These are phyloP conservation scores for Rotaria sp. DNA, from an alignment of 2,888 invertebrate species.

Conservation along the genomic window DNA sequence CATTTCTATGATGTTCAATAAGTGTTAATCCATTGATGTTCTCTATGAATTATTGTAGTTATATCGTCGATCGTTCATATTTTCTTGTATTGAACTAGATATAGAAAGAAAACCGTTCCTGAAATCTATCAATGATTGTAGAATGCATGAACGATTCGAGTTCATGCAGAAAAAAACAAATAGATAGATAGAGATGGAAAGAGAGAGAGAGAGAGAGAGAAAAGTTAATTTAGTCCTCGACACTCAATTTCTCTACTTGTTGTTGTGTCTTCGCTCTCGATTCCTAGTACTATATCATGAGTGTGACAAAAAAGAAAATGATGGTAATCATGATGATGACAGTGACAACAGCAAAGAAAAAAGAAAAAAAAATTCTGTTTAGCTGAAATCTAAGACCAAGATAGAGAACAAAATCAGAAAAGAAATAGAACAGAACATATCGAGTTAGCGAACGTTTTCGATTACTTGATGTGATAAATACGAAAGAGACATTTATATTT, in stretches of 20 bases:
- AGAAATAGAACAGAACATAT: not conserved
- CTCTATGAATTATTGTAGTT: not conserved
- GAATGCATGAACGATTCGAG: not conserved
- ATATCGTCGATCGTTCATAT: not conserved
- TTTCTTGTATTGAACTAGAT: not conserved
- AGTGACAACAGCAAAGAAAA: not conserved
- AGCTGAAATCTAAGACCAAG: not conserved
- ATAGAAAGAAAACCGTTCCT: not conserved
- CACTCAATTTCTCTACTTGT: not conserved
- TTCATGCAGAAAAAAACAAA: not conserved
- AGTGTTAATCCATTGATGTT: too few species aligned
- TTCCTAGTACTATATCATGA: not conserved
- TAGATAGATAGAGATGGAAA: not conserved
- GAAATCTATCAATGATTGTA: not conserved
- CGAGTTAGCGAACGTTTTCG: not conserved
- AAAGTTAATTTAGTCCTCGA: constrained; percentile 7
- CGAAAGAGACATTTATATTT: not conserved
- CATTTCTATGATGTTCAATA: too few species aligned
- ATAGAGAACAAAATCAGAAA: not conserved
- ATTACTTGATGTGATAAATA: not conserved
- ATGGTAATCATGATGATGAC: not conserved
- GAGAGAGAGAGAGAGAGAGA: not conserved
- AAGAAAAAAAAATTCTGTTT: not conserved
- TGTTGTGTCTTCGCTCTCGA: not conserved
- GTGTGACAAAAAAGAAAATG: not conserved